A percentile compares a stretch with the other conserved stretches of the same genome.
Evolutionary conservation across 2,888 invertebrate species (phyloP).

Genomic region (Tetranychus truncatus): DNA sequence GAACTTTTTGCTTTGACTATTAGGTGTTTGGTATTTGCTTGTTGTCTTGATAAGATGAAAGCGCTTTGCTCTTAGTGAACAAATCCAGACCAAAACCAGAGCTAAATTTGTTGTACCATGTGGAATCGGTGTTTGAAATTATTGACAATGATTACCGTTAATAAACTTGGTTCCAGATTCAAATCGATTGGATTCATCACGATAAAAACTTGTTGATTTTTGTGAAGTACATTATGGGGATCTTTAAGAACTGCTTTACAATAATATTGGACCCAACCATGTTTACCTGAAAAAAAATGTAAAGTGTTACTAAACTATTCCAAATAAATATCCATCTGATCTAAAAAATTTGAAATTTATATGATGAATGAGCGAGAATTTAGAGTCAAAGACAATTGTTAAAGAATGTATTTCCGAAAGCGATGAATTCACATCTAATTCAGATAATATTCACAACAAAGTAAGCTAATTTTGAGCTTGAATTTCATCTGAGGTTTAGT

Average conservation of each 20-base stretch:
- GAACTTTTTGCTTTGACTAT: no score
- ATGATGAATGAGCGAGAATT: no score
- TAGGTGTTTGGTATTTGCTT: background rate
- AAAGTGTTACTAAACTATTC: no score
- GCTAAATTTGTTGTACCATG: background rate
- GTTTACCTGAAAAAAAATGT: conserved; percentile 60
- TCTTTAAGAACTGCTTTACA: conserved; percentile 75
- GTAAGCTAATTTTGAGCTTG: no score
- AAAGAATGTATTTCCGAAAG: no score
- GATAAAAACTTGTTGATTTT: conserved; percentile 90
- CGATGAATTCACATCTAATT: no score
- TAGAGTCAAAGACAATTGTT: conserved; percentile 54
- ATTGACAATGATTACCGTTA: conserved; percentile 45
- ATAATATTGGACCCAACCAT: conserved; percentile 86
- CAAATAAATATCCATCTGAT: no score
- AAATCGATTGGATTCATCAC: conserved; percentile 88
- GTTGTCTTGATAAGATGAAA: background rate
- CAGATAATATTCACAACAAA: no score
- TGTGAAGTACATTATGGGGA: conserved; percentile 70
- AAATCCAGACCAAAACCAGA: conserved; percentile 30
- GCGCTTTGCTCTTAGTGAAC: background rate
- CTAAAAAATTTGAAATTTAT: no score
- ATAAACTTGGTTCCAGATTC: conserved; percentile 66
- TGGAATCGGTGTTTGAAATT: background rate
- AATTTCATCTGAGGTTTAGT: no score